These are phyloP conservation scores for Neofelis nebulosa DNA, from an alignment of 2,113 vertebrate genomes.

Conservation along the genomic window DNA sequence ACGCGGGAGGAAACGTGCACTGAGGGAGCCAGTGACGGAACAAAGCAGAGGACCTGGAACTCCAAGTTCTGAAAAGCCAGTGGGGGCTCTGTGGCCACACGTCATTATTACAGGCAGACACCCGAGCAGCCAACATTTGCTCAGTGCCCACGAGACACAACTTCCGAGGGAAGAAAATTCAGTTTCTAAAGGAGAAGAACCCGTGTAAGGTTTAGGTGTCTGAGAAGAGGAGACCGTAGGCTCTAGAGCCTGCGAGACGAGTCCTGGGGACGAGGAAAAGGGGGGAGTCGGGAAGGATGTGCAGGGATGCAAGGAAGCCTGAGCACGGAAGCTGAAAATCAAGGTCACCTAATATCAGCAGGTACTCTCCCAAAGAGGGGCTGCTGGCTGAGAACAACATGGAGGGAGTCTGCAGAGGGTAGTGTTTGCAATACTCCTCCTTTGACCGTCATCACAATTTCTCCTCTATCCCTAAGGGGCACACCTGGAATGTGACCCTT, in stretches of 20 bases:
- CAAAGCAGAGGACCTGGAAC: background rate
- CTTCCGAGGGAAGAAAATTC: background rate
- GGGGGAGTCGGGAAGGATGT: background rate
- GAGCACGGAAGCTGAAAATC: background rate
- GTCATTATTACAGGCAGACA: no score
- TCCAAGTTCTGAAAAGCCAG: background rate
- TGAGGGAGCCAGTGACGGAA: background rate
- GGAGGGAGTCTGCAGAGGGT: background rate
- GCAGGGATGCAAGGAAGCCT: accelerated
- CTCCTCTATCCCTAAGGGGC: background rate
- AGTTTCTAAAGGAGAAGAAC: background rate
- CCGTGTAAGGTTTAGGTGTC: background rate
- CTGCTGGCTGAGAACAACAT: background rate
- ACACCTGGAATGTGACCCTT: background rate
- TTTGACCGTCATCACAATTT: background rate
- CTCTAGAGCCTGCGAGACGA: background rate
- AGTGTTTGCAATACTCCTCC: background rate
- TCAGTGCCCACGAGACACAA: background rate
- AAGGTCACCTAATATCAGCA: background rate
- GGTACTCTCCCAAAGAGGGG: background rate
- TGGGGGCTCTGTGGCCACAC: background rate
- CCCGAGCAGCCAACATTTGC: background rate
- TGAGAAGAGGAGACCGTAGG: background rate
- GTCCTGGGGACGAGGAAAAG: background rate
- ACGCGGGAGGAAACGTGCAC: background rate